Conservation (phyloP, 1,140 invertebrate genomes). For the Caenorhabditis tropicalis region DNA sequence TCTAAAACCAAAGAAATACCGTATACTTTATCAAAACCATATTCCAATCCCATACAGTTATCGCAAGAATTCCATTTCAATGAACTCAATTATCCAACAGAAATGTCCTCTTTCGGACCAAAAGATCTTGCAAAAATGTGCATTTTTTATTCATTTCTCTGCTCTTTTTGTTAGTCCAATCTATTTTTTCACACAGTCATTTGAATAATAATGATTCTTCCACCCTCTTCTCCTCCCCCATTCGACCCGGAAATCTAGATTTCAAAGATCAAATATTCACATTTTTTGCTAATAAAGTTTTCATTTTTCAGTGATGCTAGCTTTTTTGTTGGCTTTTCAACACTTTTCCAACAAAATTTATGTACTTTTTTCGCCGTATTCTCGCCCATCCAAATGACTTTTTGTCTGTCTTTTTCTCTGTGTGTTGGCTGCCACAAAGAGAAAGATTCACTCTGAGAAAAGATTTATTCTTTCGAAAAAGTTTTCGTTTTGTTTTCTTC, state of each 20-base stretch:
- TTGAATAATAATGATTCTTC: constrained; percentile 1
- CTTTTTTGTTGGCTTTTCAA: background rate
- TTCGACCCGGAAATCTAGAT: background rate
- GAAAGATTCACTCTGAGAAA: background rate
- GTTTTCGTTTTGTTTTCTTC: background rate
- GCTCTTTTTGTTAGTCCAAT: background rate
- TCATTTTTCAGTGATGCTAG: too few species aligned
- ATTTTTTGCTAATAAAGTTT: background rate
- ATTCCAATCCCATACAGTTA: too few species aligned
- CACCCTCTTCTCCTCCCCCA: background rate
- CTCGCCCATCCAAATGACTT: constrained; percentile 12
- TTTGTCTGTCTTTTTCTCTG: background rate
- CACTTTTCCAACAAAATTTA: constrained; percentile 8
- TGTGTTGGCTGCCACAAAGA: background rate
- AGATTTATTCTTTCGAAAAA: background rate
- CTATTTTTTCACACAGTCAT: constrained; percentile 12
- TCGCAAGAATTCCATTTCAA: too few species aligned
- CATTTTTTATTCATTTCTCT: background rate
- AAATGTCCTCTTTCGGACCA: too few species aligned
- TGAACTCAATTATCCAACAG: too few species aligned
- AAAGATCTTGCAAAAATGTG: background rate
- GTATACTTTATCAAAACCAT: too few species aligned
- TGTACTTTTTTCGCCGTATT: constrained; percentile 1
- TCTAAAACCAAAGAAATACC: too few species aligned
- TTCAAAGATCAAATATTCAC: background rate